These are phyloP conservation scores for Meloidogyne hapla DNA, from an alignment of 1,140 invertebrate species.

Conservation along the genomic window DNA sequence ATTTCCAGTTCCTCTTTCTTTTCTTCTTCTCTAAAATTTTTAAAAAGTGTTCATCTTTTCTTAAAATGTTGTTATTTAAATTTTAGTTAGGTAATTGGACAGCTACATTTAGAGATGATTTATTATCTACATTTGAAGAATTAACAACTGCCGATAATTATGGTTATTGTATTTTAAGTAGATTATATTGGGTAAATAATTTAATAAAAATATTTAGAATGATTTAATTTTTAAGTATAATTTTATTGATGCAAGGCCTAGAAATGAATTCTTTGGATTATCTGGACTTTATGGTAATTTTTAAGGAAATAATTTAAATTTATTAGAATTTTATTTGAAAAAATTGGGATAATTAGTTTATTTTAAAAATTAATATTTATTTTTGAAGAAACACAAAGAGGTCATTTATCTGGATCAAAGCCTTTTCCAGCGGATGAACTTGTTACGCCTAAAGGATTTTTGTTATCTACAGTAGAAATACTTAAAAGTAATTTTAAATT, in stretches of 20 bases:
- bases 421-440: conserved; percentile 45
- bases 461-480: conserved; percentile 31
- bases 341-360: too few species aligned
- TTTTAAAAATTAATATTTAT: conserved; percentile 14
- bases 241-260: conserved; percentile 41
- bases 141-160: conserved; percentile 33
- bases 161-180: conserved; percentile 44
- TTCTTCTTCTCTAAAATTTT: too few species aligned
- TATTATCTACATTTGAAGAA: conserved; percentile 41
- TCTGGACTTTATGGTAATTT: conserved; percentile 12
- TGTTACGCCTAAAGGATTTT: conserved; percentile 35
- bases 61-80: too few species aligned
- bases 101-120: conserved; percentile 36
- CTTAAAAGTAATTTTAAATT: conserved; percentile 17
- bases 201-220: neutral
- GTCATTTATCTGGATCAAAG: conserved; percentile 37
- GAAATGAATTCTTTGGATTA: conserved; percentile 48
- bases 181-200: conserved; percentile 38
- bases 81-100: conserved; percentile 49
- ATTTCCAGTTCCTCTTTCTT: too few species aligned
- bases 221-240: conserved; percentile 36
- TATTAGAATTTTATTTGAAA: neutral
- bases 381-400: conserved; percentile 14
- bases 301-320: neutral
- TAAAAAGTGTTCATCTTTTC: too few species aligned